Evolutionary conservation across 2,888 invertebrate species (phyloP).

Genomic region (Tinea semifulvella): DNA sequence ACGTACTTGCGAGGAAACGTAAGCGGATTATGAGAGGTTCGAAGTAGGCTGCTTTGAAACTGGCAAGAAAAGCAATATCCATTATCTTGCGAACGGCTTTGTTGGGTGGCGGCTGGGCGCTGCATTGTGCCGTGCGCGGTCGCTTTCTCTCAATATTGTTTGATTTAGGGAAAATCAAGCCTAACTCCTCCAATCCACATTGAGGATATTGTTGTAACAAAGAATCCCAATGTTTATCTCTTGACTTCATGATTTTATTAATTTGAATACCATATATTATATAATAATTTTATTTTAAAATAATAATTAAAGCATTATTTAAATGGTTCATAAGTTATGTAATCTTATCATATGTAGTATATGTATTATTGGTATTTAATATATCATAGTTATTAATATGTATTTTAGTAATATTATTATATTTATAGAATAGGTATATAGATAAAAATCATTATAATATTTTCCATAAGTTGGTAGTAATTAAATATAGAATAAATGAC

Average conservation of each 20-base stretch:
- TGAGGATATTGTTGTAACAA: constrained; percentile 2
- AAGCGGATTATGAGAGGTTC: constrained; percentile 63
- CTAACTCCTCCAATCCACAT: constrained; percentile 23
- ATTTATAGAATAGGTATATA: no score
- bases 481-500: no score
- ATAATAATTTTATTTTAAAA: no score
- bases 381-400: no score
- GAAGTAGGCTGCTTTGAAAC: constrained; percentile 63
- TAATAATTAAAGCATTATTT: no score
- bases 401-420: no score
- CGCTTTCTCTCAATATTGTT: constrained; percentile 30
- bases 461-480: no score
- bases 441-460: no score
- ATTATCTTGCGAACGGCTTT: constrained; percentile 54
- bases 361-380: no score
- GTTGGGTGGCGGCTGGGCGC: constrained; percentile 10
- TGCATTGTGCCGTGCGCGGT: constrained; percentile 11
- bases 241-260: not conserved
- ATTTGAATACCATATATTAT: no score
- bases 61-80: constrained; percentile 64
- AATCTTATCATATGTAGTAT: no score
- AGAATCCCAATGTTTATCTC: not conserved
- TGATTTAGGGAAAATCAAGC: constrained; percentile 31
- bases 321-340: no score
- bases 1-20: constrained; percentile 51